phyloP scores from a whole-genome alignment of 1,140 invertebrate species.

The Dreissena rostriformis region DNA sequence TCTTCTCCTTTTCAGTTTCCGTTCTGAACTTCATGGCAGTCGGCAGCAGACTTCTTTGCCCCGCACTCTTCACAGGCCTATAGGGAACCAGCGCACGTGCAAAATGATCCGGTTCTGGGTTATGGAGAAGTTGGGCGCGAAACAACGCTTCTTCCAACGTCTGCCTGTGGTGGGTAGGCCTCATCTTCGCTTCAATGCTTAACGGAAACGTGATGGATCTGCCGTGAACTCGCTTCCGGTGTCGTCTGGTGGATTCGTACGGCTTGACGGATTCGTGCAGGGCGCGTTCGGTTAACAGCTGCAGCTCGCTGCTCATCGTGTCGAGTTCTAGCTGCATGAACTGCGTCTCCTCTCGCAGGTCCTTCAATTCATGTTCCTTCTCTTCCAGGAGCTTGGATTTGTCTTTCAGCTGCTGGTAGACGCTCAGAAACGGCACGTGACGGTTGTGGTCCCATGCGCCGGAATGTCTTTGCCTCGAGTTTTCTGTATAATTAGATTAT shows the following conservation, averaged over 20 bases:
- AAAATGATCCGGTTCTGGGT: neutral
- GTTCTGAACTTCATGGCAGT: neutral
- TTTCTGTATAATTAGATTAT: no score
- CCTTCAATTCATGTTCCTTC: constrained; percentile 10
- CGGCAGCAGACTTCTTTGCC: neutral
- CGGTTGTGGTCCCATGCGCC: no score
- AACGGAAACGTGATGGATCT: no score
- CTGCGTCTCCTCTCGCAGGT: constrained; percentile 29
- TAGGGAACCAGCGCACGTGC: neutral
- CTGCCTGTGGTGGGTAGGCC: no score
- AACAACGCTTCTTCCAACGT: no score
- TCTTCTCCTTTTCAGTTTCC: neutral
- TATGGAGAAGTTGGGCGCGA: no score
- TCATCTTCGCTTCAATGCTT: no score
- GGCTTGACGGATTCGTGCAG: neutral
- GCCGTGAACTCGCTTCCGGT: neutral
- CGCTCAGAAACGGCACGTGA: constrained; percentile 8
- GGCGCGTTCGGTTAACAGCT: constrained; percentile 10
- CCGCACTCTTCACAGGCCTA: no score
- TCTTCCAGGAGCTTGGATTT: constrained; percentile 29
- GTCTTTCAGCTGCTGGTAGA: constrained; percentile 32
- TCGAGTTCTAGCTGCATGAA: constrained; percentile 31
- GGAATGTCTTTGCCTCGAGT: no score
- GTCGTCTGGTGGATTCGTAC: neutral
- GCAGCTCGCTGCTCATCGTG: constrained; percentile 20